Evolutionary conservation across 2,797 vertebrate genomes (phyloP).

Genomic region (Peromyscus nudipes): DNA sequence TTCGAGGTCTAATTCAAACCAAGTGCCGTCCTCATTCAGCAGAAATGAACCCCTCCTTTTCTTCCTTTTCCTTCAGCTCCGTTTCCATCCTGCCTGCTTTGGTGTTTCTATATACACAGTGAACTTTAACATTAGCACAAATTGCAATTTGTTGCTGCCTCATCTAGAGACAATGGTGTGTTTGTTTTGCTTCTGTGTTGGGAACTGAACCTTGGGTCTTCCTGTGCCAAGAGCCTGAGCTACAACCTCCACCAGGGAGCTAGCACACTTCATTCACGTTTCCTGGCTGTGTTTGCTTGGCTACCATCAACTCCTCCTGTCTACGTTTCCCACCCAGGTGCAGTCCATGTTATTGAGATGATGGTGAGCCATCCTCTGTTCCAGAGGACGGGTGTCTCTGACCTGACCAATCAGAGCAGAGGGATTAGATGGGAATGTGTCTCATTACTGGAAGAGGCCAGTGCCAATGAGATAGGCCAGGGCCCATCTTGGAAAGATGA

Average conservation of each 20-base stretch:
- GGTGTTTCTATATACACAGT: neutral
- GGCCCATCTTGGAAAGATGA: neutral
- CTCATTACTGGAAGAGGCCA: neutral
- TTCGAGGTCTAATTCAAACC: neutral
- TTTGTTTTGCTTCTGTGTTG: neutral
- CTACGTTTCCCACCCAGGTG: neutral
- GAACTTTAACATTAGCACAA: neutral
- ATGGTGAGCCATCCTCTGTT: neutral
- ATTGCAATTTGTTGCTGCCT: neutral
- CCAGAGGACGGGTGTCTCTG: neutral
- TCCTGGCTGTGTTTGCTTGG: neutral
- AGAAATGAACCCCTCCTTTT: neutral
- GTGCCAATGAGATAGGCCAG: neutral
- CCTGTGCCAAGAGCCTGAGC: neutral
- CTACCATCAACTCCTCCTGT: too few relatives aligned
- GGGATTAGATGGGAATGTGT: neutral
- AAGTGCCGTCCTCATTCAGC: neutral
- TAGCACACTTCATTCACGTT: rapidly evolving
- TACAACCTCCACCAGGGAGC: neutral
- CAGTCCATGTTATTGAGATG: neutral
- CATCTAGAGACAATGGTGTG: neutral
- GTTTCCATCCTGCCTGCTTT: neutral
- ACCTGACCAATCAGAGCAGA: neutral
- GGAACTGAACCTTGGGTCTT: neutral
- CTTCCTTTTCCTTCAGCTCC: neutral